A percentile compares a stretch with the other conserved stretches of the same genome.
These are phyloP conservation scores for Chaetodon trifasciatus DNA, from an alignment of 2,797 vertebrate genomes.

Conservation along the genomic window DNA sequence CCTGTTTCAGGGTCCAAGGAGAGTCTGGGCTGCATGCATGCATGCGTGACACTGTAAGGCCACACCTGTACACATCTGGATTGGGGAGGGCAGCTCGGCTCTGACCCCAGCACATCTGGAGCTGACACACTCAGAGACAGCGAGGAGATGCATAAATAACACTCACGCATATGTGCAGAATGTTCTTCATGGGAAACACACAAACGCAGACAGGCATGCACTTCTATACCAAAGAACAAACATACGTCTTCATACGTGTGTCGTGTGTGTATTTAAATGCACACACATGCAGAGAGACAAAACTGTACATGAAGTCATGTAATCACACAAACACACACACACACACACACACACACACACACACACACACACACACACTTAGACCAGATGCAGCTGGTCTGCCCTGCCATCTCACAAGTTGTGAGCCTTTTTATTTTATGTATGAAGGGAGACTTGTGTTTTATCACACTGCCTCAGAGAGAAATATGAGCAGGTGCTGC, in stretches of 20 bases:
- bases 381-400: conserved; percentile 53
- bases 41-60: conserved; percentile 42
- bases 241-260: conserved; percentile 7
- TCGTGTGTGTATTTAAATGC: neutral
- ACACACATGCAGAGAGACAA: conserved; percentile 29
- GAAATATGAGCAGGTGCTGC: conserved; percentile 76
- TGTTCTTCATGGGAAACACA: conserved; percentile 61
- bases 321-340: conserved; percentile 22
- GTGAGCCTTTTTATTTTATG: conserved; percentile 74
- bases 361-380: conserved; percentile 9
- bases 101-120: conserved; percentile 80
- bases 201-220: conserved; percentile 51
- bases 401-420: conserved; percentile 64
- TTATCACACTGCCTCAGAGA: conserved; percentile 69
- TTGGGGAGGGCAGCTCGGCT: conserved; percentile 45
- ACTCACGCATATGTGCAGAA: conserved; percentile 54
- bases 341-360: conserved; percentile 10
- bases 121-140: conserved; percentile 49
- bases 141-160: conserved; percentile 77
- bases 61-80: conserved; percentile 77
- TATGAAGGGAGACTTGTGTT: conserved; percentile 66
- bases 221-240: conserved; percentile 42
- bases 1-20: conserved; percentile 38
- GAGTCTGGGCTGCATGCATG: conserved; percentile 49
- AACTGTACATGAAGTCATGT: conserved; percentile 31